These are phyloP conservation scores for Papilio dardanus DNA, from an alignment of 1,140 invertebrate genomes.

Conservation along the genomic window DNA sequence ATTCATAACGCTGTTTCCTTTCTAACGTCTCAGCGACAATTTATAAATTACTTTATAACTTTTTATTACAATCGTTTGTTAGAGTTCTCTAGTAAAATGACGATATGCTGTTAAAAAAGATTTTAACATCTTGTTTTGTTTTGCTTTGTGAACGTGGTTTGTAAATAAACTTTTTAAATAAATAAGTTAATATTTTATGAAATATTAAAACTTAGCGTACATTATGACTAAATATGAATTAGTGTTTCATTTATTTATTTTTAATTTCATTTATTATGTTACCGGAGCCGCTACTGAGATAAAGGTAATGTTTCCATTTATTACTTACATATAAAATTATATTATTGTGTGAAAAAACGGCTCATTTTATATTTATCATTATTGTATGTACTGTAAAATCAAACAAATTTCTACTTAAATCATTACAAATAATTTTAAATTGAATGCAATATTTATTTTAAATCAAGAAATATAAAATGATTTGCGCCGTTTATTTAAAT, in stretches of 20 bases:
- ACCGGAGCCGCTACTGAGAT: conserved; percentile 57
- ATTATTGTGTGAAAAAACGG: conserved; percentile 4
- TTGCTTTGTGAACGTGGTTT: conserved; percentile 66
- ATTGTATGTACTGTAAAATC: too few species aligned
- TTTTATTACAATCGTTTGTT: conserved; percentile 54
- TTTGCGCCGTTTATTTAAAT: neutral
- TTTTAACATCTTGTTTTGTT: conserved; percentile 52
- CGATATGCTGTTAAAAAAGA: conserved; percentile 64
- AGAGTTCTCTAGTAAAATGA: conserved; percentile 49
- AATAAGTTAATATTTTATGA: conserved; percentile 43
- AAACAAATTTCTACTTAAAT: neutral
- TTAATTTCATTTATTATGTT: conserved; percentile 64
- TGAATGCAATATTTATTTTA: neutral
- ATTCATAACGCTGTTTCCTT: conserved; percentile 66
- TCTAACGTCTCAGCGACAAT: conserved; percentile 58
- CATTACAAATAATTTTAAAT: neutral
- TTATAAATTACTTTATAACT: conserved; percentile 49
- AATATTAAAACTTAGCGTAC: conserved; percentile 50
- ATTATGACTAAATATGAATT: conserved; percentile 72
- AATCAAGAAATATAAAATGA: neutral
- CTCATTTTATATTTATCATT: neutral
- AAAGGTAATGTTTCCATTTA: conserved; percentile 60
- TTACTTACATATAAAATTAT: conserved; percentile 34
- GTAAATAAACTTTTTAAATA: conserved; percentile 53
- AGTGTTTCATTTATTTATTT: conserved; percentile 66